Conservation (phyloP, 2,888 invertebrate genomes). For the Trachelus stipa region DNA sequence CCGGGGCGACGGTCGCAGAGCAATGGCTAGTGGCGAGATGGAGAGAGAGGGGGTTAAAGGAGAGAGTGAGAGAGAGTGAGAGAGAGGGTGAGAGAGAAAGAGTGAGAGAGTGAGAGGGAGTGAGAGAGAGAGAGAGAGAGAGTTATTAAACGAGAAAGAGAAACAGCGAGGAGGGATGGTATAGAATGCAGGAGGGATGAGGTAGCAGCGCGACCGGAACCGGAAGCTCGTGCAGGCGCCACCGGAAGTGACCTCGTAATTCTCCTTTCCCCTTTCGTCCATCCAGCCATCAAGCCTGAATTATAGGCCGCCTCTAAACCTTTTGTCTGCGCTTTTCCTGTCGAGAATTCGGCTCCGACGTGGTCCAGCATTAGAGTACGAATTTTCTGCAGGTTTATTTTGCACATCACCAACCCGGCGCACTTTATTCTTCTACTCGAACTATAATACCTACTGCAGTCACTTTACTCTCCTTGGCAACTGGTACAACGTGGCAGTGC, state of each 20-base stretch:
- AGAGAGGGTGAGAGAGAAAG: no score
- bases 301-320: constrained; percentile 63
- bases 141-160: constrained; percentile 3
- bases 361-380: constrained; percentile 1
- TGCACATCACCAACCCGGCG: background rate
- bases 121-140: background rate
- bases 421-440: background rate
- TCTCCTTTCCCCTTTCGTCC: constrained; percentile 57
- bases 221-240: constrained; percentile 66
- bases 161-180: constrained; percentile 18
- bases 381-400: background rate
- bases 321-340: constrained; percentile 65
- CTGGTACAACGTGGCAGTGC: background rate
- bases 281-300: constrained; percentile 62
- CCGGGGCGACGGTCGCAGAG: constrained; percentile 21
- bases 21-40: background rate
- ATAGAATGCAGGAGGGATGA: constrained; percentile 17
- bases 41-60: constrained; percentile 11
- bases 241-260: constrained; percentile 67
- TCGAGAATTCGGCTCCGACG: constrained; percentile 48
- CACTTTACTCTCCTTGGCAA: background rate
- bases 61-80: background rate
- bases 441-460: background rate
- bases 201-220: constrained; percentile 57
- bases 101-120: no score